These are phyloP conservation scores for Pyxicephalus adspersus DNA, from an alignment of 2,113 vertebrate genomes.

Conservation along the genomic window DNA sequence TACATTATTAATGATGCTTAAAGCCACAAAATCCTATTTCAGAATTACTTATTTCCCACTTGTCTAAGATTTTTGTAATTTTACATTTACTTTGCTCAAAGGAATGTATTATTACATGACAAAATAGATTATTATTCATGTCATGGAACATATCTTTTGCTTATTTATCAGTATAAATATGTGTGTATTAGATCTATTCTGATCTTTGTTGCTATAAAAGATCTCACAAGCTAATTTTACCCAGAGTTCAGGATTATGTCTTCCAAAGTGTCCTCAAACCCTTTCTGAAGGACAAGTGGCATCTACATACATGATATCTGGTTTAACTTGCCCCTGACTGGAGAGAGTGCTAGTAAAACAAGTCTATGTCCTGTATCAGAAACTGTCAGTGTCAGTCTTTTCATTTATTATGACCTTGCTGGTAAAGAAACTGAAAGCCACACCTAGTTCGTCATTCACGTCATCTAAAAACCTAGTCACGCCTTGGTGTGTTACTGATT, in stretches of 20 bases:
- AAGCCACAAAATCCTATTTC: no score
- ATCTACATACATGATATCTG: conserved; percentile 16
- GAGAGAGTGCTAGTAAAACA: conserved; percentile 26
- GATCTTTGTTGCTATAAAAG: neutral
- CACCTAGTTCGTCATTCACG: neutral
- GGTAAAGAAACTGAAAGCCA: neutral
- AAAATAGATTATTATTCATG: no score
- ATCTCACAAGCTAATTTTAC: neutral
- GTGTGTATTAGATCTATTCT: no score
- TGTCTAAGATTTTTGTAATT: no score
- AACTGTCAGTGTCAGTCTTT: neutral
- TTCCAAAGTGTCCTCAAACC: conserved; percentile 25
- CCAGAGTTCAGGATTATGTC: neutral
- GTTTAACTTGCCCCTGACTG: conserved; percentile 43
- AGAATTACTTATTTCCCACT: no score
- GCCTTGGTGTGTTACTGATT: neutral
- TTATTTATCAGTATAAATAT: no score
- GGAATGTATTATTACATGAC: no score
- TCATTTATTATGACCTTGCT: neutral
- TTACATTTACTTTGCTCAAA: no score
- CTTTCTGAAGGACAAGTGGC: conserved; percentile 18
- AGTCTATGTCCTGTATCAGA: neutral
- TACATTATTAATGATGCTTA: no score
- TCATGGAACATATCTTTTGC: no score
- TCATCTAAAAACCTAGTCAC: neutral